A percentile compares a stretch with the other conserved stretches of the same genome.
These are phyloP conservation scores for Drosophila pseudotakahashii DNA, from an alignment of 2,888 invertebrate genomes.

Conservation along the genomic window DNA sequence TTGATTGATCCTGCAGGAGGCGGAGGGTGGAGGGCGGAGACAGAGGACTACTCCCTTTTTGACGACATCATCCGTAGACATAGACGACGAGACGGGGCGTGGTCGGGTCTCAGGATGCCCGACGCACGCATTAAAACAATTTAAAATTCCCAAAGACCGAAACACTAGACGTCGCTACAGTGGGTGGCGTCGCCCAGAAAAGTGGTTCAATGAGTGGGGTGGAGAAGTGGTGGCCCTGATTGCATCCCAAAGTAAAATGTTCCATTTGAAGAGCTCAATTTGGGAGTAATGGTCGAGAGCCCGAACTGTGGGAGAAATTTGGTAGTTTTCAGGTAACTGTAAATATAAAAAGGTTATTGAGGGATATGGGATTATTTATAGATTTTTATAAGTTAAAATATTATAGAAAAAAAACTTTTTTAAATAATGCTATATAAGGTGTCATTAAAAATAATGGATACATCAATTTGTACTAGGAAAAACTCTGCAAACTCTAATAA, in stretches of 20 bases:
- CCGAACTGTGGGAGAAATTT: not conserved
- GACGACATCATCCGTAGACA: constrained; percentile 64
- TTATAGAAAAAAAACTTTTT: too few relatives aligned
- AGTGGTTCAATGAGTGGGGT: not conserved
- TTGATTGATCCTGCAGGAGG: constrained; percentile 73
- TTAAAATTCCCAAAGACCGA: constrained; percentile 69
- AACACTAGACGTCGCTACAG: constrained; percentile 37
- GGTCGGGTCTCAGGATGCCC: constrained; percentile 45
- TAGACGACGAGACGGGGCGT: constrained; percentile 43
- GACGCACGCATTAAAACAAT: constrained; percentile 72
- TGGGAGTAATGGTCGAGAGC: not conserved
- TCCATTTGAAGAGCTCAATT: constrained; percentile 9
- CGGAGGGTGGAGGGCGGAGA: constrained; percentile 17
- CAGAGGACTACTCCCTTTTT: constrained; percentile 46
- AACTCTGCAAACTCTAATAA: too few relatives aligned
- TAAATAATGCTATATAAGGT: too few relatives aligned
- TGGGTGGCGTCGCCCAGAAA: constrained; percentile 16
- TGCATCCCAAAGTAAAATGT: constrained; percentile 6
- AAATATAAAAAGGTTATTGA: not conserved
- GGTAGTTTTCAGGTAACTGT: not conserved
- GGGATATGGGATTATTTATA: too few relatives aligned
- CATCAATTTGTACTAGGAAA: too few relatives aligned
- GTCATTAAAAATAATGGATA: too few relatives aligned
- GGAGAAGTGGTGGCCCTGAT: not conserved
- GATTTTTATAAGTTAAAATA: too few relatives aligned